Evolutionary conservation across 2,797 vertebrate genomes (phyloP), one percentile per base, ranked within the genome.

Genomic region (Enteromius mattozi): DNA sequence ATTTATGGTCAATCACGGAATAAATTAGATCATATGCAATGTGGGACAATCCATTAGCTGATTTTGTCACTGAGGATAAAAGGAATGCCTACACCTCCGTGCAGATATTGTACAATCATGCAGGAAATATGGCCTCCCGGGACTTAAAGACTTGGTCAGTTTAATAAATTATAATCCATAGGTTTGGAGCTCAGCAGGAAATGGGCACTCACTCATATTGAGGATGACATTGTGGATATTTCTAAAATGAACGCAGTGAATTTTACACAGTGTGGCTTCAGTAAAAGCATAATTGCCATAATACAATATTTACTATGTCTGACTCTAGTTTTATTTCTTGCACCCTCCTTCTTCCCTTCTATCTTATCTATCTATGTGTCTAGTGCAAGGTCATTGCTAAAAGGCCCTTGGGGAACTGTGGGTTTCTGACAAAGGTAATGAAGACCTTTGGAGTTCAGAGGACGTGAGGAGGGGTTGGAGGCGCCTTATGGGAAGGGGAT

Each of bases 101-200:
- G 87, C 88, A 92, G 86, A 92, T 89, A 94, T 93, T 94, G 92
- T 91, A 93, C 92, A 93, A 88, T 91, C 93, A 94, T 93, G 91
- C 92, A 93, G 88, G 91, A 93, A 91, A 93, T 92, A 88, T 89
- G 88, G 87, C 89, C 91, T 88, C 89, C 1, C 0, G 92, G 88
- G 93, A 90, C 80, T 68, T n/a, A 79, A 85, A 81, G 87, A 69
- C 69, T 85, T 78, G 78, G 78, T 86, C 68, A 75, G 83, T 83
- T 93, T 81, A 93, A 94, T 94, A 89, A 94, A 92, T 94, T 87
- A 93, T 93, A 83, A 88, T 86, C 71, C 75, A 47, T 59, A 80
- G 30, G 78, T 78, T 87, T 78, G 78, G 69, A 63, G 81, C 78
- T 85, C 37, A 75, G 69, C 74, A 74, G 51, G 69, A 86, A 89